Conservation (phyloP, 2,797 vertebrate genomes). For the Lepus townsendii region DNA sequence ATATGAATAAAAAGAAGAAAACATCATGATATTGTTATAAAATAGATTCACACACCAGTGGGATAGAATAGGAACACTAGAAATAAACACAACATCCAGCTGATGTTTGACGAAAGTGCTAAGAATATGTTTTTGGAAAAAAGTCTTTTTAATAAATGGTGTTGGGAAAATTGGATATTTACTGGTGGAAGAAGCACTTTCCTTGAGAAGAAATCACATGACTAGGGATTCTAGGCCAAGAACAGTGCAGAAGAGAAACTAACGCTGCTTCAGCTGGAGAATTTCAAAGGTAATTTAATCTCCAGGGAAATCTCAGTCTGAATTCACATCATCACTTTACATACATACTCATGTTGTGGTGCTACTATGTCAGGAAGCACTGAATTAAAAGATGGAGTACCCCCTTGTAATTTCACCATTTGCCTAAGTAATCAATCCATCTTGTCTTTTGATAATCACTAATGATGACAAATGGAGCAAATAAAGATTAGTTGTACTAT, state of each 20-base stretch:
- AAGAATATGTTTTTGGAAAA: no score
- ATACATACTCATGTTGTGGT: conserved; percentile 52
- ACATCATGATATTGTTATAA: no score
- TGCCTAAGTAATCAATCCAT: not conserved
- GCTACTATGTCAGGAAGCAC: not conserved
- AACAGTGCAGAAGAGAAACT: conserved; percentile 44
- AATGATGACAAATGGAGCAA: conserved; percentile 38
- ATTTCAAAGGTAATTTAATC: conserved; percentile 65
- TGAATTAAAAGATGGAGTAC: conserved; percentile 46
- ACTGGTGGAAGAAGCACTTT: conserved; percentile 4
- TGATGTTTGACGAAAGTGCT: no score
- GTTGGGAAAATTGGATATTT: no score
- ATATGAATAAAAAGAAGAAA: no score
- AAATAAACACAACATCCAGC: no score
- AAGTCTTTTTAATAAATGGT: no score
- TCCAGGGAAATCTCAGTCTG: conserved; percentile 69
- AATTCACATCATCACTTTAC: conserved; percentile 35
- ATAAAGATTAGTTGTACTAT: not conserved
- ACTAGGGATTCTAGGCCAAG: conserved; percentile 18
- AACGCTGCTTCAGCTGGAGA: conserved; percentile 52
- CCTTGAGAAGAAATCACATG: not conserved
- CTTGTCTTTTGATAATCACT: conserved; percentile 44
- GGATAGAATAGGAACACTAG: no score
- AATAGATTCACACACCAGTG: no score
- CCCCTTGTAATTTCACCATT: not conserved